Percentiles rank a stretch among this genome's conserved stretches.
Conservation (phyloP, 2,797 vertebrate species). For the Myiothlypis coronata region DNA sequence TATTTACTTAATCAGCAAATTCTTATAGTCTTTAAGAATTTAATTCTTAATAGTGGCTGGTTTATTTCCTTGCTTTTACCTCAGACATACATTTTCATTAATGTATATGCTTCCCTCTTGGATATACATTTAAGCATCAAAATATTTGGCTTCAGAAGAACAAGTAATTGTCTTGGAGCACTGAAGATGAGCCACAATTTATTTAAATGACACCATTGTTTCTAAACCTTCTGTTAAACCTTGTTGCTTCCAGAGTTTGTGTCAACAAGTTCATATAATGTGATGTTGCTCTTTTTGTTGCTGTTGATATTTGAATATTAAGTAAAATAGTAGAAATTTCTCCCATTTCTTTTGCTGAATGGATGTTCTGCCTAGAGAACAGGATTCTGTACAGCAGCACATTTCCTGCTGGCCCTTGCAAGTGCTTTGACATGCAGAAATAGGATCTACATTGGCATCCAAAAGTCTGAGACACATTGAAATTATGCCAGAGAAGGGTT, state of each 20-base stretch:
- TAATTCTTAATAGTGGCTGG: background rate
- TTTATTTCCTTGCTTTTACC: background rate
- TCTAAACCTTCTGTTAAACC: background rate
- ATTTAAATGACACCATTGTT: background rate
- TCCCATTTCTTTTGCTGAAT: background rate
- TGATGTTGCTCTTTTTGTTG: background rate
- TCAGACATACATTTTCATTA: rapidly evolving
- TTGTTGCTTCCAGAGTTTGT: background rate
- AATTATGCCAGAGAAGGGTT: background rate
- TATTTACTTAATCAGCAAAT: background rate
- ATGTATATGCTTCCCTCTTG: background rate
- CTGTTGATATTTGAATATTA: background rate
- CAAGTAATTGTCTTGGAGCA: background rate
- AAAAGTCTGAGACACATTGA: background rate
- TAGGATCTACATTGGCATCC: background rate
- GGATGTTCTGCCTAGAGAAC: background rate
- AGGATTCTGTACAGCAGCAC: background rate
- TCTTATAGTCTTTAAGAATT: background rate
- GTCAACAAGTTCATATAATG: background rate
- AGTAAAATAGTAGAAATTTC: background rate
- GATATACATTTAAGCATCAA: background rate
- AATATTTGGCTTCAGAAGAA: background rate
- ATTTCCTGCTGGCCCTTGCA: background rate
- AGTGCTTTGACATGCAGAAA: background rate
- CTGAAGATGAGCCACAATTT: background rate